Evolutionary conservation across 1,140 invertebrate genomes (phyloP), one percentile per base, ranked within the genome.

Genomic region (Drosophila nikananu): DNA sequence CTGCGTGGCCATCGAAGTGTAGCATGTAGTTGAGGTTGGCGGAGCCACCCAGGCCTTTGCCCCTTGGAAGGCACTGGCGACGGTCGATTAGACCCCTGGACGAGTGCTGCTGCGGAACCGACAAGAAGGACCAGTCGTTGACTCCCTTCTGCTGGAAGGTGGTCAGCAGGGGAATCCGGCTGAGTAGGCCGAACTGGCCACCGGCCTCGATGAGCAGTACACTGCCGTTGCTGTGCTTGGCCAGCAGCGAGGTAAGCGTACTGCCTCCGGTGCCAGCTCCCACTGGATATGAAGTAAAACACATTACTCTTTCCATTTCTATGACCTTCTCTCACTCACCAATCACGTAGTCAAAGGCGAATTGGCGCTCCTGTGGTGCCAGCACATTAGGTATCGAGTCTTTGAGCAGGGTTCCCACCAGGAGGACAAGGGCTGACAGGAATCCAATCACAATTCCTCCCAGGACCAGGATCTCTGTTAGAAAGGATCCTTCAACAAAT

Each of bases 241-340:
- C 95, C 23, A 96, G 93, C 15, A 95, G 93, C 6, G 95, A 95
- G 2, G 97, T 97, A 17, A 98, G 81, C 1, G 97, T 96, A 70
- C 96, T 96, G 7, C 97, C 97, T 2, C 96, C 95, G 4, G 97
- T 97, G 3, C 97, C 97, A 23, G 96, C 97, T 15, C 97, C 97
- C 65, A 98, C 96, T 96, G 67, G 13, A 71, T 44, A 25, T 13
- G 9, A 23, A 48, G 10, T 21, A 6, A 15, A 10, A 9, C 25
- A 5, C 21, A 13, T 32, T 44, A 19, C 7, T 8, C 4, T 1
- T 25, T 3, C 0, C 21, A 4, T 8, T 17, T 23, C 1, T 15
- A 55, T 7, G 6, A 0, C 30, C 1, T 32, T 9, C 15, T 9
- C 15, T 1, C 13, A 76, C 82, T 74, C 46, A 92, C 92, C 92